Evolutionary conservation across 2,888 invertebrate species (phyloP), one percentile per base, ranked within the genome.

Genomic region (Nowickia ferox): DNA sequence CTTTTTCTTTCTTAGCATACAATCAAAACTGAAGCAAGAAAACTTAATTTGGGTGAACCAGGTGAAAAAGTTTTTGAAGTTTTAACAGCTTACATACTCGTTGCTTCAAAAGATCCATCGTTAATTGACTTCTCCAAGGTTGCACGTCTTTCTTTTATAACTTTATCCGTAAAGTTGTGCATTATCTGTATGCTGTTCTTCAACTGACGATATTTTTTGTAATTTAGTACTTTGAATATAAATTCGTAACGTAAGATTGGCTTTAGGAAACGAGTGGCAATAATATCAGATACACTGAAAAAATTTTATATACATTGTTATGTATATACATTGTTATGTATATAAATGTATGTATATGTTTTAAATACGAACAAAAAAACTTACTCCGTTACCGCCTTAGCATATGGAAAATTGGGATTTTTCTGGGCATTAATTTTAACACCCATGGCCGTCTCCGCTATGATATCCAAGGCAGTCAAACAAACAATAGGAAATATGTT

Each of bases 341-440:
- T 0, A 59, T n/a, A 40, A 59, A 15, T 38, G 10, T 8, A 46
- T 1, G 1, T 11, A 44, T 46, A 8, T 46, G 10, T 46, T 57
- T 30, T 22, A 38, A 30, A 57, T 55, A 55, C 3, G 9, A 57
- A 57, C 30, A 30, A 30, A 19, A 48, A 81, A 30, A 85, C 88
- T 87, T 93, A 96, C 96, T 93, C 93, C 90, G 95, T 94, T 44
- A 96, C 95, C n/a, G 95, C 94, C 88, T 94, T 93, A 0, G 96
- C 96, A 90, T 96, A 97, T 88, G 94, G 94, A 0, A 95, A 95
- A 79, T 95, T 94, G 9, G 93, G 76, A 72, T 88, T 72, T 9
- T 66, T 51, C 90, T 97, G 96, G 0, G 89, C 89, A 87, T 89
- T 86, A 4, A 89, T 81, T 40, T 87, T 87, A 38, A 88, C 88